phyloP scores from a whole-genome alignment of 2,888 invertebrate species.

The Helleia helle region DNA sequence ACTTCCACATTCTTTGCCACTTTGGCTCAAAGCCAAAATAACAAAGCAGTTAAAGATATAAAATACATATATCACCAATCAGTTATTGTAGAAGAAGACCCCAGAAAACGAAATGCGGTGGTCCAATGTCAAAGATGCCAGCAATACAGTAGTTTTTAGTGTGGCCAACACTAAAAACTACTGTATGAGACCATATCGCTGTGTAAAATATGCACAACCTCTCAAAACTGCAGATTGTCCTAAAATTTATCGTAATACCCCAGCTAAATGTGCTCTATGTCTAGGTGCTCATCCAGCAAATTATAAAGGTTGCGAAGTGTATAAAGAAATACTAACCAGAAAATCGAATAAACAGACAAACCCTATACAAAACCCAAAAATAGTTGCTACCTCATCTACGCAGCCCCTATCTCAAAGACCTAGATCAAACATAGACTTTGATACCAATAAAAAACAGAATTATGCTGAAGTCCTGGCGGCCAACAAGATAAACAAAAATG shows the following conservation, averaged over 20 bases:
- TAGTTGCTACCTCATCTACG: not conserved
- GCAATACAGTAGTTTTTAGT: slow-evolving; percentile 23
- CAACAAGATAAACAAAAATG: too few species aligned
- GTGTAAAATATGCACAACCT: slow-evolving; percentile 19
- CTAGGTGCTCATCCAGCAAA: slow-evolving; percentile 13
- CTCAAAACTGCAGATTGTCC: slow-evolving; percentile 20
- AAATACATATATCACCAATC: too few species aligned
- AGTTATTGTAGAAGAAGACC: slow-evolving; percentile 16
- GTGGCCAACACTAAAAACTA: slow-evolving; percentile 22
- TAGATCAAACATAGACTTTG: too few species aligned
- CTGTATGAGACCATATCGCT: slow-evolving; percentile 17
- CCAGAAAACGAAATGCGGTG: slow-evolving; percentile 12
- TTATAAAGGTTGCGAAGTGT: too few species aligned
- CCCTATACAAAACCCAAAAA: not conserved
- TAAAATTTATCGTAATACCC: slow-evolving; percentile 18
- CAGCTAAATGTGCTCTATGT: slow-evolving; percentile 19
- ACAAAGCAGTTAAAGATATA: slow-evolving; percentile 16
- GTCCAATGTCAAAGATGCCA: slow-evolving; percentile 23
- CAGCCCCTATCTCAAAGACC: too few species aligned
- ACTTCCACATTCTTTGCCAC: slow-evolving; percentile 25
- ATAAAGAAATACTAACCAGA: slow-evolving; percentile 8
- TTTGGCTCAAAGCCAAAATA: slow-evolving; percentile 15
- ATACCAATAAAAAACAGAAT: too few species aligned
- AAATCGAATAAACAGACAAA: not conserved
- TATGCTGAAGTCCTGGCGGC: too few species aligned